Base-by-base conservation (phyloP, 2,888 invertebrate genomes). In the Andrena marginata region DNA sequence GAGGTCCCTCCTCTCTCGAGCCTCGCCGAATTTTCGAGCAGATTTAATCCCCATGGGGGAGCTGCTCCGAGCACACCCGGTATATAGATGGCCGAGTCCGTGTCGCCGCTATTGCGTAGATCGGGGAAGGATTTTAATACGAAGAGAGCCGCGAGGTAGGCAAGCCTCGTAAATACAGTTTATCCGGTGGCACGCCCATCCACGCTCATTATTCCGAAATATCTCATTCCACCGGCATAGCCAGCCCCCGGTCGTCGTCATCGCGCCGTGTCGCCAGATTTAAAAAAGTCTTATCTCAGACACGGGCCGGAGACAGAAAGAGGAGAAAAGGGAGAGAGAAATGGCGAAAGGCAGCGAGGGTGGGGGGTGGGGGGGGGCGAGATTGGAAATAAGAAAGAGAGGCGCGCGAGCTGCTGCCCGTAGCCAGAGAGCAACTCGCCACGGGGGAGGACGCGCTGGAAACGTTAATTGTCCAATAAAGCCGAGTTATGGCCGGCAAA, bases 401-500 rank as follows among this genome's bases (percentile, higher is more conserved):
- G 48, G 54, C 49, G 72, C n/a, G 48, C 23, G 63, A 63, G n/a
- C 10, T 33, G 51, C n/a, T 31, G 33, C 68, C 42, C 23, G 48
- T 56, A 29, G 72, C 69, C 42, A 70, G 64, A 71, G 82, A 74
- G 78, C 49, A 75, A 79, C 75, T 81, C 81, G 76, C 69, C 77
- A 63, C 48, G 84, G 81, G 77, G 82, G 80, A 77, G 71, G 48
- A 78, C 84, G 81, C 85, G 81, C 88, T 90, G 82, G 84, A 91
- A 92, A 91, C 91, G 92, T 93, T 94, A 94, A 94, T 94, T 93
- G 93, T 91, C 91, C 92, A 93, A 94, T 94, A 93, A 93, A 94
- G 89, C 85, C 88, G 91, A 93, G 92, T 94, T 93, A 93, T 89
- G 91, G 85, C 79, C 85, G 85, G 87, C 87, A 85, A 91, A 90